A percentile compares a stretch with the other conserved stretches of the same genome.
Conservation (phyloP, 2,113 vertebrate species). For the Daboia siamensis region DNA sequence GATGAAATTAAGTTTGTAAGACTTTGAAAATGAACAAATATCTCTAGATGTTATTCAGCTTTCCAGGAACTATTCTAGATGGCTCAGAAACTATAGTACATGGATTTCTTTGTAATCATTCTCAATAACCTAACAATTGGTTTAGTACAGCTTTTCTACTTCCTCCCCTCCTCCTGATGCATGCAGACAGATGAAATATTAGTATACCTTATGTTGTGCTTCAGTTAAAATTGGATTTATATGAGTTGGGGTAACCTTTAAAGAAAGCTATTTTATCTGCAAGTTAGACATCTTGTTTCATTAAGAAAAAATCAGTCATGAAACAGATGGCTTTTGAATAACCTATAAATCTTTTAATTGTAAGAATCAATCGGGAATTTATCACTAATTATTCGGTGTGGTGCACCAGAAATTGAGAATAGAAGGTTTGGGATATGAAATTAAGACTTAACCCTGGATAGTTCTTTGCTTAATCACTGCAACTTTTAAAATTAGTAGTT, state of each 20-base stretch:
- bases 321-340: neutral
- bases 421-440: neutral
- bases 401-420: neutral
- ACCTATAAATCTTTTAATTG: conserved; percentile 18
- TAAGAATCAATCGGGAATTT: neutral
- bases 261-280: conserved; percentile 14
- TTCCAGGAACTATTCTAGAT: neutral
- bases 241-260: conserved; percentile 4
- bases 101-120: neutral
- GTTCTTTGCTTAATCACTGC: neutral
- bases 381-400: neutral
- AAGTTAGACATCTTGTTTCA: neutral
- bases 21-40: neutral
- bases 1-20: neutral
- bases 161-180: neutral
- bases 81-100: neutral
- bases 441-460: fast-evolving
- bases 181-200: neutral
- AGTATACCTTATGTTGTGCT: neutral
- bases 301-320: conserved; percentile 7
- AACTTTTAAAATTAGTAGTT: conserved; percentile 13
- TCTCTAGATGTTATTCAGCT: neutral
- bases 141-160: neutral
- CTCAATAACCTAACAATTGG: neutral
- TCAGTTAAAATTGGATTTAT: neutral